Evolutionary conservation across 2,888 invertebrate genomes (phyloP), one percentile per base, ranked within the genome.

Genomic region (Cancer borealis): DNA sequence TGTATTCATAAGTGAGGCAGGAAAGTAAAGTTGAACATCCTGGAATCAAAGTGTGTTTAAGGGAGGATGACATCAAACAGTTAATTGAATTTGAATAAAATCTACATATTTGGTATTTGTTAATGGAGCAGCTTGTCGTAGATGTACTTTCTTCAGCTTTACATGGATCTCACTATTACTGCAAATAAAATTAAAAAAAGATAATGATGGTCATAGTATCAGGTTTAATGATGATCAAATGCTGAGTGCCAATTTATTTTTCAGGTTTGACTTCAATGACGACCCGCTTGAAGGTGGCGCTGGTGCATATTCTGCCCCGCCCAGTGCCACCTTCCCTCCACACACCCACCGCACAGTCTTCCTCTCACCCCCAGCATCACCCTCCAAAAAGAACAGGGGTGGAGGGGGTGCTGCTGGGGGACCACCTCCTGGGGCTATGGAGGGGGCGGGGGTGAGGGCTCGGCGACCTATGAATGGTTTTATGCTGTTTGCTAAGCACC

Each of bases 381-480:
- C 96, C 8, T 95, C 96, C n/a, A 96, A 96, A 94, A 96, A 96
- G 79, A 95, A 93, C 21, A 93, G 91, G 73, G 91, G 88, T 30
- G 92, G 91, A 17, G 90, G 91, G 47, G 92, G 45, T 3, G 45
- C 49, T 12, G 45, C 54, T 12, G 93, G 95, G 26, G 92, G 54
- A 10, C 45, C 26, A 26, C 66, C 87, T 47, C 92, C 92, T 88
- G 91, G 88, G 26, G 26, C 73, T 3, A 39, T 66, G n/a, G 95
- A 46, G 26, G 94, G 91, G 21, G 95, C 95, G 87, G 93, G 93
- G 45, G 96, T 96, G 79, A 96, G 96, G 96, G 96, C 97, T 30
- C 97, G 97, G 95, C 96, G 97, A 84, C 97, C 97, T n/a, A 97
- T 97, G 97, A 97, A 97, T 96, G 97, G 97, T 0, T 97, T 97